Evolutionary conservation across 2,888 invertebrate species (phyloP).

Genomic region (Reticulitermes lucifugus): DNA sequence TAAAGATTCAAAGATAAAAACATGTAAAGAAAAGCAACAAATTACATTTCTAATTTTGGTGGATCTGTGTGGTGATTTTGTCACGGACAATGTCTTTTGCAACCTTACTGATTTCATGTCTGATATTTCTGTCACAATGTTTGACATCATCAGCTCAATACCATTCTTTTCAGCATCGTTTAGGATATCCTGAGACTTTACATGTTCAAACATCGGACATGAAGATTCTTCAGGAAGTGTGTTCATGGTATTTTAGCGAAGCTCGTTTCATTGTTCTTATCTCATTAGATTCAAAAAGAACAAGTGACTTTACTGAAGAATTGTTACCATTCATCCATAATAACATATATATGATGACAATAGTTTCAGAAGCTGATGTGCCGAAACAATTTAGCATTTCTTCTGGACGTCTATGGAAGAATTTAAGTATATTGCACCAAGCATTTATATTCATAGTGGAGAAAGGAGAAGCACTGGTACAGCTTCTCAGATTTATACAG

Average conservation of each 20-base stretch:
- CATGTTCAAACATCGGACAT: neutral
- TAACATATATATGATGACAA: neutral
- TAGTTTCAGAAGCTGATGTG: neutral
- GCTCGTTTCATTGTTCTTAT: neutral
- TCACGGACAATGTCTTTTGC: neutral
- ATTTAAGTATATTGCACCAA: neutral
- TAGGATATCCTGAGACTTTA: neutral
- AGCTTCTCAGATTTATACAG: neutral
- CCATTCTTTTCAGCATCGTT: neutral
- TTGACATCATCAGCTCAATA: neutral
- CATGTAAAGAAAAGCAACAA: too few species aligned
- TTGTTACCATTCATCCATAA: neutral
- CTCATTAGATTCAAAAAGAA: neutral
- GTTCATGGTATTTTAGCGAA: neutral
- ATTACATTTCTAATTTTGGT: too few species aligned
- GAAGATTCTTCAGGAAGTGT: neutral
- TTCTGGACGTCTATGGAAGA: neutral
- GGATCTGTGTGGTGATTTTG: too few species aligned
- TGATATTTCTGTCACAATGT: neutral
- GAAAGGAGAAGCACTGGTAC: neutral
- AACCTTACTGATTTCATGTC: neutral
- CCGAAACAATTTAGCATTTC: neutral
- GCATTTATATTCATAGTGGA: conserved; percentile 1
- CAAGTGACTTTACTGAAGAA: conserved; percentile 1
- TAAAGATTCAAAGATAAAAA: too few species aligned